Evolutionary conservation across 2,113 vertebrate genomes (phyloP).

Genomic region (Ptychochromis oligacanthus): DNA sequence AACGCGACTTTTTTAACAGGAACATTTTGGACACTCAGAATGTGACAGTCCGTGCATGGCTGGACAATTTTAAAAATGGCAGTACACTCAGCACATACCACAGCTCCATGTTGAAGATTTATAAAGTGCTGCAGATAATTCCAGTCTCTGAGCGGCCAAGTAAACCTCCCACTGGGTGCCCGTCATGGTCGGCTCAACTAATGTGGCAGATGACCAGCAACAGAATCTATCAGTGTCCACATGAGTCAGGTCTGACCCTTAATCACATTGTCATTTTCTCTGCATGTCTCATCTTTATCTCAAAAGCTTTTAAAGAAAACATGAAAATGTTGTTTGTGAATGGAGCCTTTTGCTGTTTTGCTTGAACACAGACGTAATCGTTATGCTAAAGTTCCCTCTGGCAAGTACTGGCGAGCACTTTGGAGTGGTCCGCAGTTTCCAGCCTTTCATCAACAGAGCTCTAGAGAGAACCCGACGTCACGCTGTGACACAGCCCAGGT

Average conservation of each 20-base stretch:
- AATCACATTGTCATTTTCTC: neutral
- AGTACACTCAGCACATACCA: constrained; percentile 67
- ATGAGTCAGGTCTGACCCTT: constrained; percentile 84
- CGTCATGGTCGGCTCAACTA: constrained; percentile 86
- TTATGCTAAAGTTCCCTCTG: constrained; percentile 85
- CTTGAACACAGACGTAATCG: constrained; percentile 78
- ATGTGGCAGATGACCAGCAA: constrained; percentile 82
- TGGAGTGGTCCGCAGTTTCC: constrained; percentile 86
- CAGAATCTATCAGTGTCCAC: constrained; percentile 81
- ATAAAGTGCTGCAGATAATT: constrained; percentile 78
- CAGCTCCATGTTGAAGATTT: constrained; percentile 76
- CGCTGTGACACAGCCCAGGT: constrained; percentile 85
- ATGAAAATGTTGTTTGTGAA: neutral
- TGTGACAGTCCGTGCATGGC: constrained; percentile 86
- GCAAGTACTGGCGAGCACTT: constrained; percentile 88
- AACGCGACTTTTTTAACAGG: constrained; percentile 81
- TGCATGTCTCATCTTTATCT: neutral
- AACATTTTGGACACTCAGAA: constrained; percentile 78
- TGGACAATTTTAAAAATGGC: constrained; percentile 71
- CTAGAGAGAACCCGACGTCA: constrained; percentile 83
- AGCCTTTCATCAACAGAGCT: constrained; percentile 82
- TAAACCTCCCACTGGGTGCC: constrained; percentile 82
- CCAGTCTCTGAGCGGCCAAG: constrained; percentile 81
- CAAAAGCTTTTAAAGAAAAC: neutral
- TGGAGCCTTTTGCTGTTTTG: neutral